Conservation (phyloP, 92 coral and sea anemone genomes). For the Parazoanthus atlanticus region DNA sequence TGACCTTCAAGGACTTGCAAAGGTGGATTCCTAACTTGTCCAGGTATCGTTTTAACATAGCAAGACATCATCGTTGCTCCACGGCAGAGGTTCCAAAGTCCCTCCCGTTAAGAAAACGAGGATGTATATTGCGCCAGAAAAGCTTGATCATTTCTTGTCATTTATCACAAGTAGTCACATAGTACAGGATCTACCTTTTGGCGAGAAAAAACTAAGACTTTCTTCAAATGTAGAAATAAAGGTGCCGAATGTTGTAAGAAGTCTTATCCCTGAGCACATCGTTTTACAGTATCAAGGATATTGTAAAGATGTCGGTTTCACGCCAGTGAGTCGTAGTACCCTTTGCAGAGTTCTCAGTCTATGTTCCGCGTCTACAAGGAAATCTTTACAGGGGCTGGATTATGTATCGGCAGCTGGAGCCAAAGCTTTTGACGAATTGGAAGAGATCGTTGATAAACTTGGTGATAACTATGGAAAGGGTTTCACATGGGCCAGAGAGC, state of each 20-base stretch:
- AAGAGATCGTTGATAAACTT: constrained; percentile 57
- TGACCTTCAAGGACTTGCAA: constrained; percentile 51
- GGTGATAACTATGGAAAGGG: constrained; percentile 56
- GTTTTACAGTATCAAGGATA: constrained; percentile 57
- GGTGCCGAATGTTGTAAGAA: constrained; percentile 66
- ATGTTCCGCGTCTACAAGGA: constrained; percentile 61
- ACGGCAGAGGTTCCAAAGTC: constrained; percentile 63
- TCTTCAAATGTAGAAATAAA: constrained; percentile 51
- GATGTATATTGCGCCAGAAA: constrained; percentile 59
- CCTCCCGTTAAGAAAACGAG: constrained; percentile 40
- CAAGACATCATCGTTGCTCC: constrained; percentile 62
- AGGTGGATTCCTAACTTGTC: constrained; percentile 57
- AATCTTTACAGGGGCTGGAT: constrained; percentile 55
- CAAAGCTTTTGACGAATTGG: constrained; percentile 62
- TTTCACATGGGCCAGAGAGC: constrained; percentile 57
- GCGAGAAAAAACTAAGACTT: constrained; percentile 57
- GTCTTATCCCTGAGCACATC: constrained; percentile 62
- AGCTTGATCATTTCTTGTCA: constrained; percentile 57
- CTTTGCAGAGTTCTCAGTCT: constrained; percentile 49
- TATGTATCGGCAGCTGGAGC: constrained; percentile 54
- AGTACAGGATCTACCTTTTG: constrained; percentile 68
- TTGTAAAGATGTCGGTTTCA: constrained; percentile 51
- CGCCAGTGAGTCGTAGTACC: constrained; percentile 57
- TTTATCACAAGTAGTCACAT: constrained; percentile 63
- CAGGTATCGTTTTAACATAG: constrained; percentile 60